Evolutionary conservation across 2,797 vertebrate species (phyloP), one percentile per base, ranked within the genome.

Genomic region (Chromis chromis): DNA sequence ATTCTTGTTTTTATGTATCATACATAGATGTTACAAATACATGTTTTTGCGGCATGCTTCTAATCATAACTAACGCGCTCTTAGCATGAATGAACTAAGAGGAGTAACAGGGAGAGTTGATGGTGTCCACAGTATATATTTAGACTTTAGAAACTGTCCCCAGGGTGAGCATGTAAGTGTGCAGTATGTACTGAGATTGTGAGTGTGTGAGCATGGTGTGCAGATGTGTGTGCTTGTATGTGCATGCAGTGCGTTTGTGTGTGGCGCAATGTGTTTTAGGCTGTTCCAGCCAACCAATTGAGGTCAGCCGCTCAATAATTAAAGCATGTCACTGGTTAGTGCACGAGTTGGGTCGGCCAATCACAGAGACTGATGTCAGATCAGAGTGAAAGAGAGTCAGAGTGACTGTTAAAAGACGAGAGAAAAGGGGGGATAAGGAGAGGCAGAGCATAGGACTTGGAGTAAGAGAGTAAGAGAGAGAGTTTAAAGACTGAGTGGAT

Each of bases 271-370:
- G 76, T 84, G 87, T 89, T 91, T 91, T 84, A 85, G 84, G 75
- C 78, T 85, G 74, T 82, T 84, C 85, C 79, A 87, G 86, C 86
- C 82, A 89, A 86, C 88, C 93, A 92, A 93, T 94, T 87, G 88
- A 94, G 93, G 94, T 94, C 94, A 94, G 76, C 64, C 81, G 73
- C 78, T 93, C 90, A 93, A 93, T 94, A 94, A 94, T 93, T 93
- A 86, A 93, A 92, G 86, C 79, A 48, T 91, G 92, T 88, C 90
- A 94, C 88, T 90, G 92, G 92, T 92, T 89, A 89, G 82, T 88
- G 79, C 78, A 78, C 13, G 17, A 86, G 89, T 80, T 86, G 73
- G 87, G 84, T 90, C 63, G 11, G 49, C 85, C 87, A 88, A 87
- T 91, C 88, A 81, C 64, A 84, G 62, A 25, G n/a, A 63, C 70